A percentile compares a stretch with the other conserved stretches of the same genome.
These are phyloP conservation scores for Etheostoma spectabile DNA, from an alignment of 2,113 vertebrate genomes.

Conservation along the genomic window DNA sequence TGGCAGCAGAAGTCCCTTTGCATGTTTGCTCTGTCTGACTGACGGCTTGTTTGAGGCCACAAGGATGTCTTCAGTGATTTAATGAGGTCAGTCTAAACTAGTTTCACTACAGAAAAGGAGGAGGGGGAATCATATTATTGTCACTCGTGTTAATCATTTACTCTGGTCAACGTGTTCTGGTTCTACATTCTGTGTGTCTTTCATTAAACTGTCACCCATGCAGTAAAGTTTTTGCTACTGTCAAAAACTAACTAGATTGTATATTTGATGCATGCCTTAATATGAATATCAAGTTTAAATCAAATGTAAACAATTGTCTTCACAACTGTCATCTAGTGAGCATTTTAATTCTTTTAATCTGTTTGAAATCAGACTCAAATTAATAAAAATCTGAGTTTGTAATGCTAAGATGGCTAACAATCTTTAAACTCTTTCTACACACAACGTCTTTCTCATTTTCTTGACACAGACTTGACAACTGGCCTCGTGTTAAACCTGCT, in stretches of 20 bases:
- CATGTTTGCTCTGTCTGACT: conserved; percentile 52
- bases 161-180: conserved; percentile 20
- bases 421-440: background rate
- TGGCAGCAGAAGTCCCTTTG: conserved; percentile 11
- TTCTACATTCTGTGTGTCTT: conserved; percentile 6
- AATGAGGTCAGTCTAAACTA: conserved; percentile 78
- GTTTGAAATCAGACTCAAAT: background rate
- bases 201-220: background rate
- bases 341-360: background rate
- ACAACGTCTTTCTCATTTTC: background rate
- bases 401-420: background rate
- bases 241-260: background rate
- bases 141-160: conserved; percentile 52
- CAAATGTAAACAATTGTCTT: background rate
- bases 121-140: conserved; percentile 50
- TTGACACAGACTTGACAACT: background rate
- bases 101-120: conserved; percentile 63
- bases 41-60: conserved; percentile 65
- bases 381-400: background rate
- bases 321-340: no score
- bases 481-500: conserved; percentile 15
- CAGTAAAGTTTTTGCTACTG: background rate
- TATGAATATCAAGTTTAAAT: background rate
- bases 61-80: conserved; percentile 67
- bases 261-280: background rate